Base-by-base conservation (phyloP, 2,797 vertebrate genomes). In the Neostethus bicornis region DNA sequence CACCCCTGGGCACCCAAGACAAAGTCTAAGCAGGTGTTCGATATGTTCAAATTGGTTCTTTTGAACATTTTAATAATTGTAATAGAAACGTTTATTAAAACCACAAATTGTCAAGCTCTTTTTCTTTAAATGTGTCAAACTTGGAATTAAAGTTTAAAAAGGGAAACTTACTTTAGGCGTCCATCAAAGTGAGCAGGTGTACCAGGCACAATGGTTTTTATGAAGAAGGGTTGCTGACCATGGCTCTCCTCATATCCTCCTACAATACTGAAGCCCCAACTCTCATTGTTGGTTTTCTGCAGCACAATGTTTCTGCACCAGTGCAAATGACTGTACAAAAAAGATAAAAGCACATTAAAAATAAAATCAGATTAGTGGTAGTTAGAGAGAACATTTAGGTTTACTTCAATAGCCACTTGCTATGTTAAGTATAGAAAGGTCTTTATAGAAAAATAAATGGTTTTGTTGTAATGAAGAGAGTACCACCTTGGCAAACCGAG, bases 251-350 rank as follows among this genome's bases (percentile, higher is more conserved):
- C 95, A 8, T 94, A 96, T 56, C 96, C 95, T 3, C 96, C 96
- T 0, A 98, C 96, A 3, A 98, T 97, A 77, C 96, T 98, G 89
- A 98, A 98, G 72, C 96, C 96, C 96, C 96, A 97, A 66, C 94
- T 98, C 47, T 97, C 96, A 6, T 87, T 89, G 85, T 93, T 95
- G 52, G 92, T 95, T 88, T 97, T 97, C 34, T 84, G 91, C 20
- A 97, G 84, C 71, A 94, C 81, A 0, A 97, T 94, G 70, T 97
- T 95, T 29, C 94, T 91, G 66, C 96, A 96, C 92, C 92, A 97
- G 86, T 98, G 96, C 77, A 98, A 93, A 76, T 90, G 87, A 72
- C 96, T 97, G 80, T 47, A 64, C 66, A 0, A 8, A 65, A 24
- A 46, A 51, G 5, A 20, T 12, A 2, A 70, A 35, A 57, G 20